Conservation (phyloP, 2,888 invertebrate species). For the Dusona sp. region DNA sequence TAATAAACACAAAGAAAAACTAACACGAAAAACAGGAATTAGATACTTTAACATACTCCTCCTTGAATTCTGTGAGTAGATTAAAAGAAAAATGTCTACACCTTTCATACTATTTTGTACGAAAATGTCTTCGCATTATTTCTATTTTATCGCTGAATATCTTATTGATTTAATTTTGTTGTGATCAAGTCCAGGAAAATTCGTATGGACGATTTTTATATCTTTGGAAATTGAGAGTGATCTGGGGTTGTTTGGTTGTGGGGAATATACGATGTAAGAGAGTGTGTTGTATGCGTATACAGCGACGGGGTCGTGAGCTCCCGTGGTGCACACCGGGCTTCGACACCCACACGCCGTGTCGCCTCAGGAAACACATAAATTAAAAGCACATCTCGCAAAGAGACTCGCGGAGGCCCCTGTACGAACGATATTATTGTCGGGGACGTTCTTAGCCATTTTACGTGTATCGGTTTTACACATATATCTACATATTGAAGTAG, state of each 20-base stretch:
- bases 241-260: background rate
- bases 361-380: slow-evolving; percentile 83
- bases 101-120: background rate
- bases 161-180: background rate
- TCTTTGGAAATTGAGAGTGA: slow-evolving; percentile 32
- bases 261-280: slow-evolving; percentile 5
- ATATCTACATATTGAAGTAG: slow-evolving; percentile 8
- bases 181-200: background rate
- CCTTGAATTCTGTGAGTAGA: background rate
- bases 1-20: background rate
- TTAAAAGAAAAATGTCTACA: background rate
- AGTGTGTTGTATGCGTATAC: slow-evolving; percentile 14
- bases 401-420: slow-evolving; percentile 36
- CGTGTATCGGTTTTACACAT: slow-evolving; percentile 7
- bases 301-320: slow-evolving; percentile 65
- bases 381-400: slow-evolving; percentile 65
- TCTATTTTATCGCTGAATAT: background rate
- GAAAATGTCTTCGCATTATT: background rate
- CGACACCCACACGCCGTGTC: slow-evolving; percentile 84
- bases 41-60: background rate
- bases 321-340: slow-evolving; percentile 82
- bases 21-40: background rate
- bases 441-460: slow-evolving; percentile 43
- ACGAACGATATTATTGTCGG: slow-evolving; percentile 63
- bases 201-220: slow-evolving; percentile 16